Conservation (phyloP, 2,888 invertebrate species). For the Chymomyza caudatula region DNA sequence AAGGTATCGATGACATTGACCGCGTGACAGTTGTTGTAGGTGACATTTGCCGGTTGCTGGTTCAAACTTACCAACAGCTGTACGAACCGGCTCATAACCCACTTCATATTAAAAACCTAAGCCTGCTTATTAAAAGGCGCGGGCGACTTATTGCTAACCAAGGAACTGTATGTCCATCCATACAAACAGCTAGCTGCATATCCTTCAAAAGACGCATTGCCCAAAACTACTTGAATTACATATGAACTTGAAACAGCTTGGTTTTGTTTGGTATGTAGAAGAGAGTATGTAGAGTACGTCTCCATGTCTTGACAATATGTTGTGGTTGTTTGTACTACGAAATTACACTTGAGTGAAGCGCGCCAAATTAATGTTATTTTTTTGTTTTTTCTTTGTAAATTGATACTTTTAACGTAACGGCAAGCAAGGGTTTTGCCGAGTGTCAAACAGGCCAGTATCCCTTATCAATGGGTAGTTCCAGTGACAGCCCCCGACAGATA, state of each 20-base stretch:
- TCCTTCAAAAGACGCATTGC: neutral
- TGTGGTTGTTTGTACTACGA: slow-evolving; percentile 48
- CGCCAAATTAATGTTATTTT: slow-evolving; percentile 67
- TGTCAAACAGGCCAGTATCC: slow-evolving; percentile 6
- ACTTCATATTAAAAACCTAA: slow-evolving; percentile 68
- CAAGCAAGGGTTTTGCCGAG: slow-evolving; percentile 45
- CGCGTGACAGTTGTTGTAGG: slow-evolving; percentile 40
- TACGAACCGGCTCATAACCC: slow-evolving; percentile 49
- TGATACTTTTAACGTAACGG: slow-evolving; percentile 58
- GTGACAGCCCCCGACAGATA: slow-evolving; percentile 13
- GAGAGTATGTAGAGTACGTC: too few species aligned
- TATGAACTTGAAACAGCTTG: slow-evolving; percentile 39
- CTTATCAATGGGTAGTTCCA: slow-evolving; percentile 44
- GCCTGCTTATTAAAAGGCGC: slow-evolving; percentile 63
- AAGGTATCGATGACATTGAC: slow-evolving; percentile 72
- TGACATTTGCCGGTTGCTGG: slow-evolving; percentile 22
- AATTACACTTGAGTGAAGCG: slow-evolving; percentile 73
- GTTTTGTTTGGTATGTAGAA: neutral
- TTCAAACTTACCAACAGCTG: slow-evolving; percentile 65
- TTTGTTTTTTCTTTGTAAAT: slow-evolving; percentile 48
- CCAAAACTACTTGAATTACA: slow-evolving; percentile 68
- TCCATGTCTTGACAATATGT: slow-evolving; percentile 32
- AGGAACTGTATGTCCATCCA: neutral
- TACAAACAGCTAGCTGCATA: too few species aligned
- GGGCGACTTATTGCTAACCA: slow-evolving; percentile 43